Percentiles rank a stretch among this genome's conserved stretches.
These are phyloP conservation scores for Eristalis pertinax DNA, from an alignment of 2,888 invertebrate genomes.

Conservation along the genomic window DNA sequence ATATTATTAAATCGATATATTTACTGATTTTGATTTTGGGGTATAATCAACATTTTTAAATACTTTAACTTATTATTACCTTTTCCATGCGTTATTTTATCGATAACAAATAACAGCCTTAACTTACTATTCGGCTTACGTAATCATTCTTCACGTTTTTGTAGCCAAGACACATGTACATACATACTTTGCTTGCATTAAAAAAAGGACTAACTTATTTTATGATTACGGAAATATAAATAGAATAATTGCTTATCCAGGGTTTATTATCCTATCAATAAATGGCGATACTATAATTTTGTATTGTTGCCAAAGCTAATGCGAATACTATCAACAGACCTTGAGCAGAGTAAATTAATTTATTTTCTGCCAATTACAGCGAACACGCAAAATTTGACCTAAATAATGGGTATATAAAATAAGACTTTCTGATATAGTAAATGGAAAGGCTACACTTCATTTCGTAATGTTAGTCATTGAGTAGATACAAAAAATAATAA, in stretches of 20 bases:
- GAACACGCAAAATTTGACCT: constrained; percentile 35
- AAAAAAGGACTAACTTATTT: neutral
- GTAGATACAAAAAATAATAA: neutral
- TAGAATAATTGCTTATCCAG: neutral
- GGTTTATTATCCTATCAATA: constrained; percentile 15
- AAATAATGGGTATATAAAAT: neutral
- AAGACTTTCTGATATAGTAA: neutral
- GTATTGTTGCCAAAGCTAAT: constrained; percentile 16
- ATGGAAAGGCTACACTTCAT: neutral
- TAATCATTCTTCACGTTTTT: too few relatives aligned
- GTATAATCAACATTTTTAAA: too few relatives aligned
- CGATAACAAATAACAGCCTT: too few relatives aligned
- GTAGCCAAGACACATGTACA: neutral
- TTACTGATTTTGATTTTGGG: too few relatives aligned
- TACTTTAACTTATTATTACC: too few relatives aligned
- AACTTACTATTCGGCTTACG: too few relatives aligned
- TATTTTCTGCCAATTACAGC: constrained; percentile 37
- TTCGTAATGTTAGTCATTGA: neutral
- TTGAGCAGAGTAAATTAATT: neutral
- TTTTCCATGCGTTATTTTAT: too few relatives aligned
- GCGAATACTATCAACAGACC: neutral
- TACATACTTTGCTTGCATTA: neutral
- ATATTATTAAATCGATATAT: too few relatives aligned
- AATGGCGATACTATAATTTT: neutral
- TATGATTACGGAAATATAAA: neutral